Evolutionary conservation across 2,888 invertebrate species (phyloP), one percentile per base, ranked within the genome.

Genomic region (Pantelozetes paolii): DNA sequence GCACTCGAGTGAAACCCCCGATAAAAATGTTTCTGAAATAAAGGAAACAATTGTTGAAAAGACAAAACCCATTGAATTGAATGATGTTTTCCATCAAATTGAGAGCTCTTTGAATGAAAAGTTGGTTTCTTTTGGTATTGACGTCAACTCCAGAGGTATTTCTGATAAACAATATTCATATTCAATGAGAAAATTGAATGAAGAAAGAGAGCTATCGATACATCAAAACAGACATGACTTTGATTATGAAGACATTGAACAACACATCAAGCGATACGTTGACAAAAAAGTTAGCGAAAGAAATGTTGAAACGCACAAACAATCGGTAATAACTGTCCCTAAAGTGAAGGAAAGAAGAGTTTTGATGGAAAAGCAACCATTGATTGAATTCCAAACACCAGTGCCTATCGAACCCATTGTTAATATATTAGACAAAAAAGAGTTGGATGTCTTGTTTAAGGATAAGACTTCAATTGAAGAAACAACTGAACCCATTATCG

Each of bases 201-300:
- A 36, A 28, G 73, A 73, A 26, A 69, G 73, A 32, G 23, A 73
- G 18, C 32, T 73, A 15, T 23, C 32, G 32, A 73, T 73, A 18
- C 50, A 67, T 2, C 73, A 73, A 71, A 69, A 67, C 20, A 45
- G 73, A 32, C 32, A 45, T 59, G 73, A 73, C 36, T 73, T 30
- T 45, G 50, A 73, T 57, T 73, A 30, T 69, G 54, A 26, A 13
- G 20, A 30, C 2, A 69, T 73, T 71, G 73, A 73, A 71, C 32
- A 67, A 26, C 40, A 50, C 11, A 40, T 73, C 20, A 42, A 50
- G 9, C 18, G 70, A 23, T 32, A 70, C 20, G 50, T 73, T 26
- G 69, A 73, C 11, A 69, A 64, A 45, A 72, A 72, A 32, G 64
- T 72, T 36, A 6, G 2, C 2, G 59, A 59, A 57, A 30, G n/a